Evolutionary conservation across 2,888 invertebrate species (phyloP), one percentile per base, ranked within the genome.

Genomic region (Agrotis exclamationis): DNA sequence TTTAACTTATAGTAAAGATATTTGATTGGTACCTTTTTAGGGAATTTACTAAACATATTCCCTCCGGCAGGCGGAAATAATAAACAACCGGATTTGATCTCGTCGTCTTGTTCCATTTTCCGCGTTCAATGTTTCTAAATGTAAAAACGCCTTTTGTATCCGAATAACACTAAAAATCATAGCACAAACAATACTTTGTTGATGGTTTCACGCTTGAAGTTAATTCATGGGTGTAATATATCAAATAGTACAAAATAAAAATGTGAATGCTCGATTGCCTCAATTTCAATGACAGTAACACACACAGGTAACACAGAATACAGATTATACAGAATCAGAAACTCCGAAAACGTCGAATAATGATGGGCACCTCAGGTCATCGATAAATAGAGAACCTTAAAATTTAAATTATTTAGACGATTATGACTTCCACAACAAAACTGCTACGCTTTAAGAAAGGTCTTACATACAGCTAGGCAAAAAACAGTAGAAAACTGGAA

Each of bases 51-150:
- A 88, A 98, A 97, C 87, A 98, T 96, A 86, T 95, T 95, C 80
- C 96, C 96, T 89, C 96, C 96, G 85, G 95, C 96, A 84, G 98
- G 98, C 90, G 98, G 98, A 93, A 98, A 97, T 91, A 98, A 96
- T 88, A 98, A 96, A 96, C 97, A 97, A 91, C 98, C 98, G 91
- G 97, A 97, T 90, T 97, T 96, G 87, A 98, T 96, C 91, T 97
- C 97, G 93, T 97, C 97, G 96, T 98, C 98, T 91, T 96, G 96
- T 92, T 98, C 98, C 98, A 98, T 98, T 83, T 86, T 92, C 79
- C 57, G 66, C 71, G 70, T 80, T 81, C 68, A 80, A 77, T 76
- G 81, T 83, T 80, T 77, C 80, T 82, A 77, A 80, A 67, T 74
- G 60, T 73, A 56, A 54, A 62, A 70, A 78, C 58, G 68, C 78